Conservation (phyloP, 2,113 vertebrate genomes). For the Phrynosoma blainvillii region DNA sequence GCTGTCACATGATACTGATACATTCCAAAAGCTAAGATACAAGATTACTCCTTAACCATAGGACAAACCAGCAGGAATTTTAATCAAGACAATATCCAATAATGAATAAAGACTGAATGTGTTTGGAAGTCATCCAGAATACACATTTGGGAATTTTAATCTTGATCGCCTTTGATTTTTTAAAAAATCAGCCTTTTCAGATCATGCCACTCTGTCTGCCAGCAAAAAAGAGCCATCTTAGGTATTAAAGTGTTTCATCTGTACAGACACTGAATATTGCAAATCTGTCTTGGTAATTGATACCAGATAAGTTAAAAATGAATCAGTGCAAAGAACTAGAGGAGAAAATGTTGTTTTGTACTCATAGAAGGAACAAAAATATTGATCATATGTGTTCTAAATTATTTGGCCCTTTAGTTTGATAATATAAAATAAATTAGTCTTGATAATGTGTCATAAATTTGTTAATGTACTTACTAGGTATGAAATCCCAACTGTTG, state of each 20-base stretch:
- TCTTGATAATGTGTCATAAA: slow-evolving; percentile 38
- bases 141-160: slow-evolving; percentile 84
- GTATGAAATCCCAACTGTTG: no score
- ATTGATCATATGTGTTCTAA: slow-evolving; percentile 12
- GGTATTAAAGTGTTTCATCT: slow-evolving; percentile 85
- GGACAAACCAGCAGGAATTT: slow-evolving; percentile 89
- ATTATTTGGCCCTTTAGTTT: slow-evolving; percentile 24
- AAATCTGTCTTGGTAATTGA: slow-evolving; percentile 82
- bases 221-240: slow-evolving; percentile 83
- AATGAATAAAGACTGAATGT: slow-evolving; percentile 82
- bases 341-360: slow-evolving; percentile 24
- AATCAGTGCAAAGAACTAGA: slow-evolving; percentile 52
- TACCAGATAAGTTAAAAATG: slow-evolving; percentile 77
- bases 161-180: slow-evolving; percentile 77
- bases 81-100: slow-evolving; percentile 88
- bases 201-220: slow-evolving; percentile 79
- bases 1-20: slow-evolving; percentile 78
- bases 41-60: slow-evolving; percentile 80
- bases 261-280: slow-evolving; percentile 85
- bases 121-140: slow-evolving; percentile 78
- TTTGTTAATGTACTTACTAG: neutral
- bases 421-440: slow-evolving; percentile 39
- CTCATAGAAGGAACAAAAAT: slow-evolving; percentile 30
- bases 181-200: slow-evolving; percentile 68
- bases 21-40: slow-evolving; percentile 80